phyloP scores from a whole-genome alignment of 2,797 vertebrate species.

The Dallia pectoralis region DNA sequence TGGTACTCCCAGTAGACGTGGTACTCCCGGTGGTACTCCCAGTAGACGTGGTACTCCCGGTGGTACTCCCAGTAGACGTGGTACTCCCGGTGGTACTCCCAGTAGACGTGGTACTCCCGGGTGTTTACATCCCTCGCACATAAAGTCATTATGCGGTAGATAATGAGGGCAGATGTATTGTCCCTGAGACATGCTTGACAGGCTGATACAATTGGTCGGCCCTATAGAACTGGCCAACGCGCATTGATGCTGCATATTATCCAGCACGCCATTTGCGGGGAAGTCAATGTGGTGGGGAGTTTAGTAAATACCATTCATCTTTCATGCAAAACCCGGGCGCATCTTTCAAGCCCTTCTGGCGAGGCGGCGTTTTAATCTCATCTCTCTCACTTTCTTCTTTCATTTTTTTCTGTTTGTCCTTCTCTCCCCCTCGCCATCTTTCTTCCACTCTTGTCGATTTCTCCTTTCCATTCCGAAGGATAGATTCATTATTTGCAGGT shows the following conservation, averaged over 20 bases:
- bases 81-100: neutral
- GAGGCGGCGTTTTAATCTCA: constrained; percentile 78
- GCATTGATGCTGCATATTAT: constrained; percentile 11
- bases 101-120: neutral
- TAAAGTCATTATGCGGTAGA: neutral
- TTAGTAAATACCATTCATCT: constrained; percentile 75
- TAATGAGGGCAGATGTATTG: neutral
- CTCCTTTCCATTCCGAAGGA: constrained; percentile 66
- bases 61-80: neutral
- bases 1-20: neutral
- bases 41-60: neutral
- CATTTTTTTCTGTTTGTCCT: too few relatives aligned
- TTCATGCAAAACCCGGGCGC: constrained; percentile 72
- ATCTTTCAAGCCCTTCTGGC: constrained; percentile 72
- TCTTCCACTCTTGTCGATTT: constrained; percentile 17
- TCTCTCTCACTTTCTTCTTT: constrained; percentile 61
- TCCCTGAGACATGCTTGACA: neutral
- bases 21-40: neutral
- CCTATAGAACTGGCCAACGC: constrained; percentile 20
- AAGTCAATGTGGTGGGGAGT: constrained; percentile 38
- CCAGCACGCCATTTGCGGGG: constrained; percentile 12
- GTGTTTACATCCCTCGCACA: neutral
- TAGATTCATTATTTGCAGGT: constrained; percentile 76
- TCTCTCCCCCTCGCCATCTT: neutral
- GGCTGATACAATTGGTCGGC: neutral